These are phyloP conservation scores for Trisateles emortualis DNA, from an alignment of 2,888 invertebrate genomes.

Conservation along the genomic window DNA sequence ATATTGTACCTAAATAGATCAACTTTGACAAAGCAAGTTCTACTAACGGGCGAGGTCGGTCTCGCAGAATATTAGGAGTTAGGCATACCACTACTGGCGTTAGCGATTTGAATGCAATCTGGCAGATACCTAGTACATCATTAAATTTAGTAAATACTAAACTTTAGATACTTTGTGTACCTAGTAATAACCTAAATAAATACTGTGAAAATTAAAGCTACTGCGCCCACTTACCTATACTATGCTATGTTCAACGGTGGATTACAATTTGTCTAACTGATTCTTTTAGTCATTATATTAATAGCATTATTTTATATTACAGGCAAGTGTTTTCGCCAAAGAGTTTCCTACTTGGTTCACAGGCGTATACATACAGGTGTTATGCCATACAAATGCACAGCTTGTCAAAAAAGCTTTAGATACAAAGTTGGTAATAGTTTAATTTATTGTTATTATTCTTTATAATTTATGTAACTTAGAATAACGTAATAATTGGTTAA, in stretches of 20 bases:
- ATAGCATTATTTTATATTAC: conserved; percentile 50
- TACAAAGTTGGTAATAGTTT: conserved; percentile 88
- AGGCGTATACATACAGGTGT: conserved; percentile 94
- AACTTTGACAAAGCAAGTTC: background rate
- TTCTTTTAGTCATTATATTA: too few relatives aligned
- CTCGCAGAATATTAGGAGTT: too few relatives aligned
- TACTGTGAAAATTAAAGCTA: too few relatives aligned
- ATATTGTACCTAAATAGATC: background rate
- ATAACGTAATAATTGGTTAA: background rate
- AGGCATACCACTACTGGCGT: too few relatives aligned
- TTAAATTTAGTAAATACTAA: too few relatives aligned
- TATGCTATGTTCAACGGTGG: background rate
- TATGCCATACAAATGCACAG: conserved; percentile 94
- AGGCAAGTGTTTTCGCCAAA: conserved; percentile 95
- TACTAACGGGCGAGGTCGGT: too few relatives aligned
- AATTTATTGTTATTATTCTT: background rate
- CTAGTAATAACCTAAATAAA: too few relatives aligned
- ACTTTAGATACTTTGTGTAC: too few relatives aligned
- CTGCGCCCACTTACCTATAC: too few relatives aligned
- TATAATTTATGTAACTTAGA: background rate
- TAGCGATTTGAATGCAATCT: too few relatives aligned
- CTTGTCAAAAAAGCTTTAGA: conserved; percentile 93
- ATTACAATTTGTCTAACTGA: background rate
- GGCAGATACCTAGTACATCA: too few relatives aligned
- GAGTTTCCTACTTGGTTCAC: conserved; percentile 95